Conservation (phyloP, 2,888 invertebrate species). For the Scelioninae gen. 1 region DNA sequence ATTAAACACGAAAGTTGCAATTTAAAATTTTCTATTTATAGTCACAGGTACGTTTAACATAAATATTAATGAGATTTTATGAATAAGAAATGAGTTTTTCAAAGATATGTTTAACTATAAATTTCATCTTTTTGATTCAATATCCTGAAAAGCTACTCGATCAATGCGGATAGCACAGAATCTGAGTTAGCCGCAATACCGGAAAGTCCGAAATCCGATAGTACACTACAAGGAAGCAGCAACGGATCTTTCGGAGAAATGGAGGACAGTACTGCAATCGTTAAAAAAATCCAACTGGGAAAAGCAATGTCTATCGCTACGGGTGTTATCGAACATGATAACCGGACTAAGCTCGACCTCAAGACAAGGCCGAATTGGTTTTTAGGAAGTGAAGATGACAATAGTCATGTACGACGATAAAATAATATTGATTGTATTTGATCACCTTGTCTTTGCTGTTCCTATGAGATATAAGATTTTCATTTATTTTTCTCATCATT, state of each 20-base stretch:
- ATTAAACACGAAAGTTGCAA: too few species aligned
- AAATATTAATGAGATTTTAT: too few species aligned
- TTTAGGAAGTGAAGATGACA: conserved; percentile 86
- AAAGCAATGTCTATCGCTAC: conserved; percentile 53
- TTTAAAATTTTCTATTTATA: not conserved
- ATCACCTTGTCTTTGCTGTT: conserved; percentile 9
- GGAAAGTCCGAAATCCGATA: conserved; percentile 94
- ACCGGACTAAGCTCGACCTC: conserved; percentile 68
- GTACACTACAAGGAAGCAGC: conserved; percentile 91
- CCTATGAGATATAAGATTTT: not conserved
- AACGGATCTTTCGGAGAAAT: conserved; percentile 81
- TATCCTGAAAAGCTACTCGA: conserved; percentile 78
- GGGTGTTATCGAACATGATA: conserved; percentile 60
- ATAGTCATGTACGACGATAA: conserved; percentile 77
- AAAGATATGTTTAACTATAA: conserved; percentile 18
- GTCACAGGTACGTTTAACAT: not conserved
- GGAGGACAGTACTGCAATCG: conserved; percentile 76
- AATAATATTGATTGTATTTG: conserved; percentile 21
- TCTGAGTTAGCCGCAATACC: conserved; percentile 95
- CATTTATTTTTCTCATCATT: not conserved
- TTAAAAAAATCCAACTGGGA: conserved; percentile 57
- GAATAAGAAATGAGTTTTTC: not conserved
- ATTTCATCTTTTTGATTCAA: conserved; percentile 49
- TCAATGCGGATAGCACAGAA: conserved; percentile 94
- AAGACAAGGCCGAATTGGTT: conserved; percentile 86